Evolutionary conservation across 1,140 invertebrate species (phyloP).

Genomic region (Bombus vancouverensis): DNA sequence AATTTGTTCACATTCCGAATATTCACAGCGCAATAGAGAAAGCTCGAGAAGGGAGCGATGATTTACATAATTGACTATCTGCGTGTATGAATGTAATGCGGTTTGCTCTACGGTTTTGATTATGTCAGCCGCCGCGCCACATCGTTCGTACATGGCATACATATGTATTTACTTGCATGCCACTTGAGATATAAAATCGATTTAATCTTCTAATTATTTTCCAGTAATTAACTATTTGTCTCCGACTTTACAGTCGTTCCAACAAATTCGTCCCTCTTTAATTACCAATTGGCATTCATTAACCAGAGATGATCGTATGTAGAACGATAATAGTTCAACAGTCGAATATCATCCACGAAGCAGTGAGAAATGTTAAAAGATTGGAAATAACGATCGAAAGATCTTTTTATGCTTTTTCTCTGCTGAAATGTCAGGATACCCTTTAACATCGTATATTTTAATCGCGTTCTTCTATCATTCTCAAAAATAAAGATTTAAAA

Average conservation of each 20-base stretch:
- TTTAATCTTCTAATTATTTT: conserved; percentile 12
- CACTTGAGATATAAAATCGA: background rate
- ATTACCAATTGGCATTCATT: background rate
- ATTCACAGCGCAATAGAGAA: background rate
- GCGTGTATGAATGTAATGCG: background rate
- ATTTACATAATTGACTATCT: conserved; percentile 20
- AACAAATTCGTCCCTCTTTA: background rate
- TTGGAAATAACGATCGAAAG: background rate
- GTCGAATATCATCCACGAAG: background rate
- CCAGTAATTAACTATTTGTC: background rate
- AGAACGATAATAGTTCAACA: background rate
- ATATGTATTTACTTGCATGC: background rate
- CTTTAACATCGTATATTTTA: background rate
- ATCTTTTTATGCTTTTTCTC: background rate
- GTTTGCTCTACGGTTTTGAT: background rate
- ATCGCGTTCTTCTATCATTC: too few species aligned
- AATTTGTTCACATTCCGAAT: background rate
- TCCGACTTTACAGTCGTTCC: background rate
- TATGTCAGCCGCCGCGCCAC: background rate
- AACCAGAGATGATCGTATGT: background rate
- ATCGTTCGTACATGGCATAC: too few species aligned
- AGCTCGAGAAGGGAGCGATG: background rate
- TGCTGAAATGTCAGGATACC: background rate
- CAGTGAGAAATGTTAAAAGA: background rate
- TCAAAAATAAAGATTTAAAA: background rate